These are phyloP conservation scores for Agrilus mali DNA, from an alignment of 2,888 invertebrate genomes.

Conservation along the genomic window DNA sequence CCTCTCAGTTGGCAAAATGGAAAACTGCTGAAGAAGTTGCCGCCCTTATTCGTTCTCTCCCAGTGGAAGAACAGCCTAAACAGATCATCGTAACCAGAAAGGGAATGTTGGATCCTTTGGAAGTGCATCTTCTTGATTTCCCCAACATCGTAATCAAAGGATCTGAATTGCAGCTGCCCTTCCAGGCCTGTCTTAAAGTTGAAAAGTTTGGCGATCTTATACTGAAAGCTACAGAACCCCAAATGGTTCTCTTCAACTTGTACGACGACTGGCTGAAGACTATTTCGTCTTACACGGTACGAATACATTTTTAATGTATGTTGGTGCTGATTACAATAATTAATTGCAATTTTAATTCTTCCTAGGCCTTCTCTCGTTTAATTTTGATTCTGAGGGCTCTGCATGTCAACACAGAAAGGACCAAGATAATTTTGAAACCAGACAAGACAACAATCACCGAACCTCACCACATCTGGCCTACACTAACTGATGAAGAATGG, in stretches of 20 bases:
- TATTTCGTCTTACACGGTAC: conserved; percentile 92
- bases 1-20: conserved; percentile 88
- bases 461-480: conserved; percentile 99
- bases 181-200: conserved; percentile 97
- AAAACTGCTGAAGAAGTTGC: conserved; percentile 99
- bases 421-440: conserved; percentile 96
- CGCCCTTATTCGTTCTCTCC: conserved; percentile 93
- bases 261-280: conserved; percentile 99
- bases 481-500: conserved; percentile 96
- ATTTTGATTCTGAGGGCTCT: conserved; percentile 92
- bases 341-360: conserved; percentile 8
- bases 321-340: background rate
- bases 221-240: conserved; percentile 97
- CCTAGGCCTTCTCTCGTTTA: conserved; percentile 84
- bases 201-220: conserved; percentile 99
- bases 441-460: conserved; percentile 99
- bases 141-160: conserved; percentile 99
- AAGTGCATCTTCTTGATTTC: conserved; percentile 98
- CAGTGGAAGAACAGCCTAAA: conserved; percentile 99
- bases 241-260: conserved; percentile 98
- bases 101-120: conserved; percentile 99
- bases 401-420: conserved; percentile 97
- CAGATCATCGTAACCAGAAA: conserved; percentile 99
- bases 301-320: conserved; percentile 15
- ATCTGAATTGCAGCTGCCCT: conserved; percentile 93